Evolutionary conservation across 2,113 vertebrate species (phyloP).

Genomic region (Callipepla squamata): DNA sequence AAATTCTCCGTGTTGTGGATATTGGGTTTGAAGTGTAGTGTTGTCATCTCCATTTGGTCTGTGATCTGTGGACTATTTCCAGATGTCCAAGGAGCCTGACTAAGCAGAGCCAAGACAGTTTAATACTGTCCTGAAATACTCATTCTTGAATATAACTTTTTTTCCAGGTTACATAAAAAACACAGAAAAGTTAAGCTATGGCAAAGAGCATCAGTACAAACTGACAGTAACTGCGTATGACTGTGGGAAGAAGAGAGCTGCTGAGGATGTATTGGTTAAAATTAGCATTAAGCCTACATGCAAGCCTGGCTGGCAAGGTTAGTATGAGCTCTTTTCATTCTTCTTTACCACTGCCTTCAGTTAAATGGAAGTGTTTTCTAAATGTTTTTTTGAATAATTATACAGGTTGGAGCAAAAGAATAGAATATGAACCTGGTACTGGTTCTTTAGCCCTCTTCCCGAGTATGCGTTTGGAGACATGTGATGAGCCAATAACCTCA

Average conservation of each 20-base stretch:
- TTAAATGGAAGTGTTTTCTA: not conserved
- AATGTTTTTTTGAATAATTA: not conserved
- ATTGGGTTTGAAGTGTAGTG: not conserved
- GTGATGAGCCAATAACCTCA: slow-evolving; percentile 89
- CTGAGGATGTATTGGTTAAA: slow-evolving; percentile 94
- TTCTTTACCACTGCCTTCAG: not conserved
- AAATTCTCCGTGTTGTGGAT: not conserved
- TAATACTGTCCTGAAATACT: not conserved
- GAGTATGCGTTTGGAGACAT: slow-evolving; percentile 91
- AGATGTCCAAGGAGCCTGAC: not conserved
- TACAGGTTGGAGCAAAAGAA: slow-evolving; percentile 91
- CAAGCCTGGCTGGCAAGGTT: slow-evolving; percentile 97
- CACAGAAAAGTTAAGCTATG: slow-evolving; percentile 93
- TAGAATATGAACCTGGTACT: slow-evolving; percentile 96
- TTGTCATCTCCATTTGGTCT: not conserved
- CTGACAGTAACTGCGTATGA: slow-evolving; percentile 95
- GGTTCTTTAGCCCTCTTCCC: slow-evolving; percentile 93
- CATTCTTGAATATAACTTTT: not conserved
- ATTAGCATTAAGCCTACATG: slow-evolving; percentile 94
- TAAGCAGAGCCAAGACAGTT: not conserved
- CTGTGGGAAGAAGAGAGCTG: slow-evolving; percentile 94
- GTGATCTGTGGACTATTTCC: not conserved
- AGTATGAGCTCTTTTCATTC: not conserved
- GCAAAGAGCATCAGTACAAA: slow-evolving; percentile 93
- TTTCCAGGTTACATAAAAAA: slow-evolving; percentile 92